Base-by-base conservation (phyloP, 2,888 invertebrate species). In the Perizoma affinitatum region DNA sequence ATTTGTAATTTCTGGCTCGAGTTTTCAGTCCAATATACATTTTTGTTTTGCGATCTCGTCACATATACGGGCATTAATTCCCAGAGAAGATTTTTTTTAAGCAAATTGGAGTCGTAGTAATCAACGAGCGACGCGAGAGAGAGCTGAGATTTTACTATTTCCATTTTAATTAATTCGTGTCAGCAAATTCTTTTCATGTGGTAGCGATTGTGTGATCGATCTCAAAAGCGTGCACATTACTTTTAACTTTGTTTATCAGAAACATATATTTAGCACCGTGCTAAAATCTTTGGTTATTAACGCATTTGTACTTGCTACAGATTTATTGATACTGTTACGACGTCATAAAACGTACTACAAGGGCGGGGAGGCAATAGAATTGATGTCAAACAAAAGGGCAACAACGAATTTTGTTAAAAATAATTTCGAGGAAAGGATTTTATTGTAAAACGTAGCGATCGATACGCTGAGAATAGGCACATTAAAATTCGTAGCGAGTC, bases 141-240 rank as follows among this genome's bases (percentile, higher is more conserved):
- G 68, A 71, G 72, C 72, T 68, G 69, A 68, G 70, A 62, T 65
- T 65, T 59, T 61, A 58, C 55, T 65, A 65, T 74, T 75, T 75
- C 68, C 75, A 73, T 66, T 73, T 74, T 75, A 75, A 81, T 80
- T 78, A 78, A 70, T 71, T 68, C 68, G 67, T 68, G 66, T 63
- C 67, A 72, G 63, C 68, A 58, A 43, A 36, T 59, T 43, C 42
- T 33, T 54, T 44, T 58, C 61, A 48, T 22, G 9, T 34, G 9
- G n/a, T 22, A 22, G 22, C 22, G 22, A 22, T 22, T 22, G 54
- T 34, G 43, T 9, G 36, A 45, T 62, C 36, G 40, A 58, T 58
- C 43, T 43, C 52, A n/a, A 33, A 38, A 22, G 22, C 47, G 67
- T 69, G 63, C 67, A 66, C 65, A 64, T 65, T 68, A 64, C 64